Conservation (phyloP, 1,140 invertebrate genomes). For the Sinonovacula constricta region DNA sequence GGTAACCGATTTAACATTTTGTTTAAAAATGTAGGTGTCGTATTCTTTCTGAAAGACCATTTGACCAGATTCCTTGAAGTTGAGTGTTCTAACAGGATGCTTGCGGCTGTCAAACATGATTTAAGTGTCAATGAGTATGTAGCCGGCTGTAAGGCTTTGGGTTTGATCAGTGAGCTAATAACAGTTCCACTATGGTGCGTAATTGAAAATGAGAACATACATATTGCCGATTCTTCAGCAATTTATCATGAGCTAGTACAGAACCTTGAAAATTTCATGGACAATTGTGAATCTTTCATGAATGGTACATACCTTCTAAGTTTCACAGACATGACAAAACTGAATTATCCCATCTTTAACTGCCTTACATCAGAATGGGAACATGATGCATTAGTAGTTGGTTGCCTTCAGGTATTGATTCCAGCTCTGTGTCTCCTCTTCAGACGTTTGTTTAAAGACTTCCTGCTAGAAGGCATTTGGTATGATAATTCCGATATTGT, state of each 20-base stretch:
- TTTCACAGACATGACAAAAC: background rate
- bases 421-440: conserved; percentile 16
- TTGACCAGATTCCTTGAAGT: no score
- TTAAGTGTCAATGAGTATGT: conserved; percentile 6
- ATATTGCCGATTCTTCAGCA: conserved; percentile 1
- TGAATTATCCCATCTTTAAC: no score
- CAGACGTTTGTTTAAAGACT: conserved; percentile 14
- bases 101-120: conserved; percentile 9
- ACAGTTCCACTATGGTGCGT: conserved; percentile 5
- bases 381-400: no score
- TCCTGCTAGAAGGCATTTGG: background rate
- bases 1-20: conserved; percentile 40
- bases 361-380: no score
- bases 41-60: no score
- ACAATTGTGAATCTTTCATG: no score
- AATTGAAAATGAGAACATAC: conserved; percentile 14
- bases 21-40: no score
- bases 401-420: no score
- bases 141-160: conserved; percentile 32
- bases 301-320: no score
- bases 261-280: no score
- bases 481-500: no score
- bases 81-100: conserved; percentile 8
- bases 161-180: no score
- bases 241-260: conserved; percentile 1